Evolutionary conservation across 2,113 vertebrate species (phyloP).

Genomic region (Ovibos moschatus): DNA sequence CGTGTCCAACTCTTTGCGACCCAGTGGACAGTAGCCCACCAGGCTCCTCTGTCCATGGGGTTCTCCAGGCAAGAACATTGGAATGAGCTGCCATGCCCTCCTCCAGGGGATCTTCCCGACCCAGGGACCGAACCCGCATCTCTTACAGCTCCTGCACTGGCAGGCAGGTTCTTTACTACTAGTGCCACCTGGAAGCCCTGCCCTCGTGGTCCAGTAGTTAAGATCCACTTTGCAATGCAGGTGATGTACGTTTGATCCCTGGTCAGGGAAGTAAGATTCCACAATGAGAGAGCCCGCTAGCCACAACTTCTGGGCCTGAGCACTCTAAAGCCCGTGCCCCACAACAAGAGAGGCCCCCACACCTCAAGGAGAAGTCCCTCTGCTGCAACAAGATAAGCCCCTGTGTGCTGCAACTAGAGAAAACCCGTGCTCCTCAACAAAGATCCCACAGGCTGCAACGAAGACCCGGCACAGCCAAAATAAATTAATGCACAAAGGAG

Average conservation of each 20-base stretch:
- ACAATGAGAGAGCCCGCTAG: background rate
- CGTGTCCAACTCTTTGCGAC: background rate
- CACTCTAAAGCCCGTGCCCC: background rate
- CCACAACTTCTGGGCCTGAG: background rate
- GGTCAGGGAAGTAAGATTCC: background rate
- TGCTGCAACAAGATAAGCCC: background rate
- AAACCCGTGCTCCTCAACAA: background rate
- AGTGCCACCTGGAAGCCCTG: background rate
- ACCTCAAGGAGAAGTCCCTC: background rate
- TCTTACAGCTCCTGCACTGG: background rate
- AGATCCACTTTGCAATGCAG: background rate
- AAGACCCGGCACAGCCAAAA: background rate
- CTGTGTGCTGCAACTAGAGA: background rate
- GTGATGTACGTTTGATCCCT: background rate
- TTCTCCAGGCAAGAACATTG: background rate
- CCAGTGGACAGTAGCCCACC: background rate
- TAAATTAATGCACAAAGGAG: background rate
- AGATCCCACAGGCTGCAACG: background rate
- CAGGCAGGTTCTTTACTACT: background rate
- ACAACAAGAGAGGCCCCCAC: background rate
- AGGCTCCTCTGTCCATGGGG: background rate
- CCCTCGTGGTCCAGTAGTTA: background rate
- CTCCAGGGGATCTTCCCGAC: background rate
- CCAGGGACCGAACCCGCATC: background rate
- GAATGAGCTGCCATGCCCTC: background rate